These are phyloP conservation scores for Sarcophaga subvicina DNA, from an alignment of 2,888 invertebrate species.

Conservation along the genomic window DNA sequence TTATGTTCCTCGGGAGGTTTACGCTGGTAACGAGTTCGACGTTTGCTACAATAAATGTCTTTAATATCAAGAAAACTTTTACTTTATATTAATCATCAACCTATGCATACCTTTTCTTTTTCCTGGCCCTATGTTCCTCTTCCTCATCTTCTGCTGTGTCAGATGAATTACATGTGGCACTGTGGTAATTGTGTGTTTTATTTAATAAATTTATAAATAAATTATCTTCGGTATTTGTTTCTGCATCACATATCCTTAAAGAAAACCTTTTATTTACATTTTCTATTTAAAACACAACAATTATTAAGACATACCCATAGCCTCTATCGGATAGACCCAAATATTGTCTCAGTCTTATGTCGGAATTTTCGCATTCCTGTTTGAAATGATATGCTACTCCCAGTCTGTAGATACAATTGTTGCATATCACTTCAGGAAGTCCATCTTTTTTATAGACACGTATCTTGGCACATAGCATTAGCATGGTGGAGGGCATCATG, in stretches of 20 bases:
- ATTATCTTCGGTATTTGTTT: constrained; percentile 83
- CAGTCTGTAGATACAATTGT: constrained; percentile 85
- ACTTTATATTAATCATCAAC: no score
- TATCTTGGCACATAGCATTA: constrained; percentile 84
- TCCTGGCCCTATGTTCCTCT: constrained; percentile 71
- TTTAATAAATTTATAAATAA: constrained; percentile 71
- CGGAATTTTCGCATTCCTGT: constrained; percentile 85
- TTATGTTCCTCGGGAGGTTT: constrained; percentile 84
- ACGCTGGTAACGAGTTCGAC: constrained; percentile 82
- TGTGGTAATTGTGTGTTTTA: constrained; percentile 43
- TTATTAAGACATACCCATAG: constrained; percentile 73
- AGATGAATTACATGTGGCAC: constrained; percentile 45
- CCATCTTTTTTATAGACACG: constrained; percentile 85
- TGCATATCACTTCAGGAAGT: constrained; percentile 85
- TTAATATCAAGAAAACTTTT: no score
- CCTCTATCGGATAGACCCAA: constrained; percentile 82
- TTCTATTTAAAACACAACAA: not conserved
- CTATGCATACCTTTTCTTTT: constrained; percentile 67
- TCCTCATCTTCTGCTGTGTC: constrained; percentile 69
- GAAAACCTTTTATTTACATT: not conserved
- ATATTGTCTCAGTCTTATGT: constrained; percentile 84
- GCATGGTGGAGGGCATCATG: constrained; percentile 84
- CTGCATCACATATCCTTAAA: constrained; percentile 83
- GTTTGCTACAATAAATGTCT: constrained; percentile 71
- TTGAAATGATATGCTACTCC: constrained; percentile 86